A percentile compares a stretch with the other conserved stretches of the same genome.
phyloP scores from a whole-genome alignment of 2,113 vertebrate species.

The Ameiurus melas region DNA sequence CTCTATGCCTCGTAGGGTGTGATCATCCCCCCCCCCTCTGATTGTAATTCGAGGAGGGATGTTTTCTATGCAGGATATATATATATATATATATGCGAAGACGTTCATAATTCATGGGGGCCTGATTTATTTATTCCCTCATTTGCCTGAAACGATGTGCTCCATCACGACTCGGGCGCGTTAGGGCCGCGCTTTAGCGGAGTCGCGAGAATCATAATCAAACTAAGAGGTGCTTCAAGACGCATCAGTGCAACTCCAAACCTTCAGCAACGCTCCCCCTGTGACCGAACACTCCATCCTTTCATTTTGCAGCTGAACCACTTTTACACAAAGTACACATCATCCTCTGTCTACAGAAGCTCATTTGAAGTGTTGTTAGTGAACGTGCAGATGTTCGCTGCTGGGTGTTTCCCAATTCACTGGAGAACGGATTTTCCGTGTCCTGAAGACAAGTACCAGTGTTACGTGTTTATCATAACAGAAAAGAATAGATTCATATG shows the following conservation, averaged over 20 bases:
- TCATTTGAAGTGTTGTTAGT: background rate
- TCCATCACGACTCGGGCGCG: conserved; percentile 23
- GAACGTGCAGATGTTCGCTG: conserved; percentile 14
- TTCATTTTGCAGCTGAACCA: conserved; percentile 10
- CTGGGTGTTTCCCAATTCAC: background rate
- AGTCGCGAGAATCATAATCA: conserved; percentile 41
- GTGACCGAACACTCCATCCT: conserved; percentile 48
- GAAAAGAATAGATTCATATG: background rate
- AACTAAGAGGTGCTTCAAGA: conserved; percentile 29
- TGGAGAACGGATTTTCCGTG: background rate
- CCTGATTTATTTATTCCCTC: conserved; percentile 31
- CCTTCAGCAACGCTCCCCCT: conserved; percentile 39
- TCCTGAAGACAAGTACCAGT: background rate
- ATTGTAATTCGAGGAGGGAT: conserved; percentile 5
- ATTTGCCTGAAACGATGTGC: conserved; percentile 32
- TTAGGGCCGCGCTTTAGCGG: conserved; percentile 4
- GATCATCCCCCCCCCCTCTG: background rate
- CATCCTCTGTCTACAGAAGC: conserved; percentile 11
- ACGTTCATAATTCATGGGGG: conserved; percentile 25
- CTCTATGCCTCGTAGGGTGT: conserved; percentile 3
- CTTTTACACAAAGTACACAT: conserved; percentile 18
- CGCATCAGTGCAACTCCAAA: conserved; percentile 6
- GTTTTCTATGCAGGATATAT: conserved; percentile 28
- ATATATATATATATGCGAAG: conserved; percentile 19
- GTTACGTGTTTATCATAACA: background rate